These are phyloP conservation scores for Dryoscopus gambensis DNA, from an alignment of 2,113 vertebrate genomes.

Conservation along the genomic window DNA sequence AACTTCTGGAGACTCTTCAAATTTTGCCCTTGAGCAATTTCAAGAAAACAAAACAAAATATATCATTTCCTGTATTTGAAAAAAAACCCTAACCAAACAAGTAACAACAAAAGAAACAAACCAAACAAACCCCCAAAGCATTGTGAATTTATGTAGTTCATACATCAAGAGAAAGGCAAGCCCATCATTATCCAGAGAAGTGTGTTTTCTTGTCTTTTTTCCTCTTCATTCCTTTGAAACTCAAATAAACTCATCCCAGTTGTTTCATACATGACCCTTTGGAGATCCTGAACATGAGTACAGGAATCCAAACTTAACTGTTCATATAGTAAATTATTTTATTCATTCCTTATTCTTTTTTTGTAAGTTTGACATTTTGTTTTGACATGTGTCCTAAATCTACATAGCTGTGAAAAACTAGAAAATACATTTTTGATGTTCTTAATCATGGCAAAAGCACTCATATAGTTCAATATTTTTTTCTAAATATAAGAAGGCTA, in stretches of 20 bases:
- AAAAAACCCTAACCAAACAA: background rate
- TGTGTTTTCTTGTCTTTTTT: background rate
- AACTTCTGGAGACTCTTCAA: background rate
- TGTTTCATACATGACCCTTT: background rate
- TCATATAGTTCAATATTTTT: background rate
- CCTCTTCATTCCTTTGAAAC: background rate
- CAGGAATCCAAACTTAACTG: background rate
- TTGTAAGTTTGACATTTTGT: background rate
- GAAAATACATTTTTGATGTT: background rate
- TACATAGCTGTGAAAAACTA: background rate
- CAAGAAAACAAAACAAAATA: background rate
- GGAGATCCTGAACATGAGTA: background rate
- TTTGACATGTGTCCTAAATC: background rate
- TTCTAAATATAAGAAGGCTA: background rate
- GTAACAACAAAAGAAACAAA: background rate
- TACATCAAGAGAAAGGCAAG: background rate
- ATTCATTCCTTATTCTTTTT: background rate
- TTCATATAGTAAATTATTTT: background rate
- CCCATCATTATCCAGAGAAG: too few species aligned
- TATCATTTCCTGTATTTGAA: background rate
- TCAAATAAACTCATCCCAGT: background rate
- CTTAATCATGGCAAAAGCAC: background rate
- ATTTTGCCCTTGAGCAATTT: background rate
- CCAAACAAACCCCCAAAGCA: accelerated
- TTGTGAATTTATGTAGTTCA: background rate